These are phyloP conservation scores for Minunthozetes semirufus DNA, from an alignment of 2,888 invertebrate genomes.

Conservation along the genomic window DNA sequence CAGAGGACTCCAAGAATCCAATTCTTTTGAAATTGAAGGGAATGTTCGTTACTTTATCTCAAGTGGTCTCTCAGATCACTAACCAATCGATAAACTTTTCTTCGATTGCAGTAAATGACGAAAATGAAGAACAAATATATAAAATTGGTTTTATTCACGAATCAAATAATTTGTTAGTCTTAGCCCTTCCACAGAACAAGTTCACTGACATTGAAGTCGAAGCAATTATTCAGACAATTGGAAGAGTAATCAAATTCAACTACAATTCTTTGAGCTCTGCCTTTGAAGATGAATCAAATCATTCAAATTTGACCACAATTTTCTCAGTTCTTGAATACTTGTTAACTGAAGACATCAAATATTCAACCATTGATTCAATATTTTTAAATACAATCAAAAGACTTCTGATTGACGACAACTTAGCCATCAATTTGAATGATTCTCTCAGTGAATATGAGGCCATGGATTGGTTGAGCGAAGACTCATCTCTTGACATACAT, in stretches of 20 bases:
- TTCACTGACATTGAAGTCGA: neutral
- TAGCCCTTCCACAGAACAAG: constrained; percentile 14
- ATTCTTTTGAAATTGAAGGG: constrained; percentile 33
- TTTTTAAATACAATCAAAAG: neutral
- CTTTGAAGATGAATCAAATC: constrained; percentile 29
- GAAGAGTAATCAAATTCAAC: constrained; percentile 12
- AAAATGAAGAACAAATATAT: constrained; percentile 4
- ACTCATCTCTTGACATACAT: constrained; percentile 1
- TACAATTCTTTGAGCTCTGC: constrained; percentile 31
- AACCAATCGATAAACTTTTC: constrained; percentile 25
- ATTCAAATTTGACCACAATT: neutral
- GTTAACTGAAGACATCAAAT: constrained; percentile 8
- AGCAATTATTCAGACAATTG: constrained; percentile 10
- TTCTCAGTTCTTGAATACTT: neutral
- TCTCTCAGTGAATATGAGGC: constrained; percentile 31
- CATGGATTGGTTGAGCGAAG: constrained; percentile 34
- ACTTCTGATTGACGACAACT: constrained; percentile 7
- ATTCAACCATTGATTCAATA: constrained; percentile 23
- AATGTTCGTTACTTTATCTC: constrained; percentile 33
- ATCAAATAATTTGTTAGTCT: constrained; percentile 4
- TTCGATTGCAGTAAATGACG: constrained; percentile 1
- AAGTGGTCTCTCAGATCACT: constrained; percentile 33
- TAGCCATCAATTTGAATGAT: constrained; percentile 26
- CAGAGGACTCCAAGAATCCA: neutral
- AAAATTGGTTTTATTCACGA: constrained; percentile 28